Evolutionary conservation across 2,113 vertebrate species (phyloP).

Genomic region (Oreochromis niloticus): DNA sequence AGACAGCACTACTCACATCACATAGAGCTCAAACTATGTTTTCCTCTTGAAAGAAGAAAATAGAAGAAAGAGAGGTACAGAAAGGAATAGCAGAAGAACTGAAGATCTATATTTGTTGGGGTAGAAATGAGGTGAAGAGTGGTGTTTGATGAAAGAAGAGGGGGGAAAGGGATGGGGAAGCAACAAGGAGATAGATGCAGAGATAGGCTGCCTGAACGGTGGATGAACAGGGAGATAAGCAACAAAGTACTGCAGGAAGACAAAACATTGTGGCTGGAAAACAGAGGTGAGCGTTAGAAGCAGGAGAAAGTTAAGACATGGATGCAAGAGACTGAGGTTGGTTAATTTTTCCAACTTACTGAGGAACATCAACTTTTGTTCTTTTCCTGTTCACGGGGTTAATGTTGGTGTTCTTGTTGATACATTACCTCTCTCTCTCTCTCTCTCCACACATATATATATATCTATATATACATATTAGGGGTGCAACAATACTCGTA

Average conservation of each 20-base stretch:
- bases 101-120: constrained; percentile 9
- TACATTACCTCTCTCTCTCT: not conserved
- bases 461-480: not conserved
- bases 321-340: not conserved
- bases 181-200: not conserved
- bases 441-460: not conserved
- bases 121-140: not conserved
- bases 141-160: not conserved
- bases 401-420: not conserved
- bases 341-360: rapidly evolving
- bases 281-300: not conserved
- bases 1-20: not conserved
- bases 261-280: not conserved
- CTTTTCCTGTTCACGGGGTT: not conserved
- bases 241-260: not conserved
- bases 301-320: not conserved
- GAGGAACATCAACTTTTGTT: not conserved
- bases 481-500: no score
- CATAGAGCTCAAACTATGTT: not conserved
- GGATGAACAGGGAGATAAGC: not conserved
- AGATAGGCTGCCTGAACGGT: not conserved
- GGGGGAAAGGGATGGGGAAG: not conserved
- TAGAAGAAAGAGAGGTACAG: not conserved
- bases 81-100: not conserved
- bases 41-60: not conserved